A percentile compares a stretch with the other conserved stretches of the same genome.
These are phyloP conservation scores for Phasia obesa DNA, from an alignment of 2,888 invertebrate genomes.

Conservation along the genomic window DNA sequence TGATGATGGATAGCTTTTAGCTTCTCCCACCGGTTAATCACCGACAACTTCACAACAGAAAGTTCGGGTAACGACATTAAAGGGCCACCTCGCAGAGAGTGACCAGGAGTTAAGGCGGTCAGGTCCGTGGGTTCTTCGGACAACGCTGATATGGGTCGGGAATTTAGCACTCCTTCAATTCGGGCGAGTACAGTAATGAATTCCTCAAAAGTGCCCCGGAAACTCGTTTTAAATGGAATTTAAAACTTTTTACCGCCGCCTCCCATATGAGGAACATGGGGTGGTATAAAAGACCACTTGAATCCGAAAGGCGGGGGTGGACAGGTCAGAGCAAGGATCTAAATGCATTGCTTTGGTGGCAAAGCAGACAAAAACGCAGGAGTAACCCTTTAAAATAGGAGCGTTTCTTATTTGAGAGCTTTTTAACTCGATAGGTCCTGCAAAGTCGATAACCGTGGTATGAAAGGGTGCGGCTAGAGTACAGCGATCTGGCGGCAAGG, in stretches of 20 bases:
- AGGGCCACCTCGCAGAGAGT: constrained; percentile 29
- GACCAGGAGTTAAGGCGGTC: constrained; percentile 55
- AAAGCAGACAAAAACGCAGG: constrained; percentile 11
- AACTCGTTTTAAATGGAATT: constrained; percentile 40
- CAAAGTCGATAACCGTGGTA: constrained; percentile 31
- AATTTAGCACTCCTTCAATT: constrained; percentile 45
- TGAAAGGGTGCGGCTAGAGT: constrained; percentile 1
- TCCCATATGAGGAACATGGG: constrained; percentile 54
- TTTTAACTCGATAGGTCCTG: constrained; percentile 22
- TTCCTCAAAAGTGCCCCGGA: constrained; percentile 41
- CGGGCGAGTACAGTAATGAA: constrained; percentile 36
- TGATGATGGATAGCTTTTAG: constrained; percentile 12
- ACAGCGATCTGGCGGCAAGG: constrained; percentile 22
- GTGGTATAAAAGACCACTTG: constrained; percentile 48
- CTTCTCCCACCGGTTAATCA: constrained; percentile 13
- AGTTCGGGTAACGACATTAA: constrained; percentile 12
- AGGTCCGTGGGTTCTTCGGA: constrained; percentile 38
- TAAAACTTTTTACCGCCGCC: constrained; percentile 52
- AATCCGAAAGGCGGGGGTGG: constrained; percentile 33
- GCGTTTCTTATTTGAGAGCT: background rate
- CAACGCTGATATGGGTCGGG: constrained; percentile 33
- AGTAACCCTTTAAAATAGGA: background rate
- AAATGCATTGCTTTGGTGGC: constrained; percentile 17
- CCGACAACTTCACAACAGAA: background rate
- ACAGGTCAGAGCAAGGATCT: constrained; percentile 26